A percentile compares a stretch with the other conserved stretches of the same genome.
These are phyloP conservation scores for Pantherophis guttatus DNA, from an alignment of 2,113 vertebrate genomes.

Conservation along the genomic window DNA sequence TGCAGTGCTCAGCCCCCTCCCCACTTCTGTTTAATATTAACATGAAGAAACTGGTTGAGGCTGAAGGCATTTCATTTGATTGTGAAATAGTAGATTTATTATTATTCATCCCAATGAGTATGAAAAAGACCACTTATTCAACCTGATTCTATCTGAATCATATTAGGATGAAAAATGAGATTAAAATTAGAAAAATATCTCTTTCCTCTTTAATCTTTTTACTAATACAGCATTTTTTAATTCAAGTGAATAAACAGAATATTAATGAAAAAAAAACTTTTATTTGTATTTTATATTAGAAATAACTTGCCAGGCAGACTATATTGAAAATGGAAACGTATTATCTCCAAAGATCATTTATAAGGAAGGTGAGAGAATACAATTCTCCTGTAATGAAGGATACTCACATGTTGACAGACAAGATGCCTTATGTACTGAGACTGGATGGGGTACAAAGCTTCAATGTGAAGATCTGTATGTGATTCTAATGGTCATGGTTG, in stretches of 20 bases:
- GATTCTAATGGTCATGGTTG: not conserved
- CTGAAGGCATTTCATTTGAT: not conserved
- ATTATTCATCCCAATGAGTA: not conserved
- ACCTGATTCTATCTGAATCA: not conserved
- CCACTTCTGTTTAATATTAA: not conserved
- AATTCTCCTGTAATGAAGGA: constrained; percentile 49
- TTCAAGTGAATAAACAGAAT: not conserved
- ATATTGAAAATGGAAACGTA: constrained; percentile 34
- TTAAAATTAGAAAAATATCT: not conserved
- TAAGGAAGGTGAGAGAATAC: constrained; percentile 57
- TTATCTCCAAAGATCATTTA: not conserved
- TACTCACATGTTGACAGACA: too few relatives aligned
- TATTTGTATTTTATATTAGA: constrained; percentile 49
- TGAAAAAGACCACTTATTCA: not conserved
- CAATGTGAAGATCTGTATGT: constrained; percentile 59
- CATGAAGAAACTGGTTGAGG: not conserved
- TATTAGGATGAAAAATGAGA: not conserved
- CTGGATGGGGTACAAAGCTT: constrained; percentile 63
- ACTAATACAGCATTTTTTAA: not conserved
- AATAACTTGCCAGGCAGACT: constrained; percentile 27
- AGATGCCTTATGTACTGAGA: constrained; percentile 51
- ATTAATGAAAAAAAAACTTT: not conserved
- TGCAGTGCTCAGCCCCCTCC: not conserved
- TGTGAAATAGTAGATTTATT: not conserved
- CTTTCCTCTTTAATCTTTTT: not conserved